Conservation (phyloP, 2,888 invertebrate species). For the Drosophila austrosaltans region DNA sequence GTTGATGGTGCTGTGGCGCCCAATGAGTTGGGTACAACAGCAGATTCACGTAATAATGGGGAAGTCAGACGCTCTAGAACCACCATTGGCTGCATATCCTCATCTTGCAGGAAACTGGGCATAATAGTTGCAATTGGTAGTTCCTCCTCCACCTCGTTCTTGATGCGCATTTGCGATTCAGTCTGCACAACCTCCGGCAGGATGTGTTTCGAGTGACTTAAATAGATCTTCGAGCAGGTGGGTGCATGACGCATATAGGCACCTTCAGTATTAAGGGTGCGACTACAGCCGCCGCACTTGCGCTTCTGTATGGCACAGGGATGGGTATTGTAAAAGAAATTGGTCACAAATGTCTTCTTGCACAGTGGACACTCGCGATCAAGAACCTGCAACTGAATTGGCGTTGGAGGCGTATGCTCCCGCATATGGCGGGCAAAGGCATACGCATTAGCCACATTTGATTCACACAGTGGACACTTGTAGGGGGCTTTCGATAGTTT, state of each 20-base stretch:
- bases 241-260: conserved; percentile 80
- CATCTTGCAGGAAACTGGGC: conserved; percentile 39
- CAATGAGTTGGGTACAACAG: conserved; percentile 22
- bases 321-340: conserved; percentile 82
- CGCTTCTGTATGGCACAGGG: conserved; percentile 79
- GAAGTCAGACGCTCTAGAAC: conserved; percentile 76
- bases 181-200: conserved; percentile 62
- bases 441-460: conserved; percentile 73
- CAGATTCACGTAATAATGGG: conserved; percentile 61
- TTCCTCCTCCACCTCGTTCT: conserved; percentile 74
- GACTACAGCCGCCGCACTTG: conserved; percentile 81
- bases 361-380: conserved; percentile 81
- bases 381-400: conserved; percentile 67
- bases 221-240: conserved; percentile 71
- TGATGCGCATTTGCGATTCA: conserved; percentile 73
- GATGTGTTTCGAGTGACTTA: conserved; percentile 77
- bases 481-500: conserved; percentile 82
- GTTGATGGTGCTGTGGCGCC: conserved; percentile 23
- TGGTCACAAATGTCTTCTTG: conserved; percentile 79
- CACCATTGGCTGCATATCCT: conserved; percentile 73
- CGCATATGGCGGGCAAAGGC: conserved; percentile 77
- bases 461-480: conserved; percentile 83
- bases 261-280: conserved; percentile 63
- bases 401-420: conserved; percentile 66
- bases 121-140: conserved; percentile 21